A percentile compares a stretch with the other conserved stretches of the same genome.
phyloP scores from a whole-genome alignment of 2,888 invertebrate genomes.

The Hypolimnas misippus region DNA sequence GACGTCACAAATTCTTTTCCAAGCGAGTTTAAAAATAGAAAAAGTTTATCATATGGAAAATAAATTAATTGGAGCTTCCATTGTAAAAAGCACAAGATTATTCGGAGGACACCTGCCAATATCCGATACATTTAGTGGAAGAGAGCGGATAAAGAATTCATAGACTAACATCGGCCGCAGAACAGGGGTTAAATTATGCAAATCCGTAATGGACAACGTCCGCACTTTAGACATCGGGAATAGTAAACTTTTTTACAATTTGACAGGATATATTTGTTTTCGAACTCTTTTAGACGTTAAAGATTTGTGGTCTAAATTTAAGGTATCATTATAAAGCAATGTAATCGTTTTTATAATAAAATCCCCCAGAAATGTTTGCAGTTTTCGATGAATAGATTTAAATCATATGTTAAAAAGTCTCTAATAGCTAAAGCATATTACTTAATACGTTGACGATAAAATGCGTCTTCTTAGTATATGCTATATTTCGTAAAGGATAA shows the following conservation, averaged over 20 bases:
- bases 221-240: slow-evolving; percentile 58
- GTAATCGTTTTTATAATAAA: too few species aligned
- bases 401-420: too few species aligned
- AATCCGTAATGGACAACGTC: slow-evolving; percentile 74
- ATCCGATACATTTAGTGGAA: slow-evolving; percentile 61
- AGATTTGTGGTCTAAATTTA: too few species aligned
- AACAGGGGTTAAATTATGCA: slow-evolving; percentile 77
- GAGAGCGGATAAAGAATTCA: slow-evolving; percentile 74
- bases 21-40: not conserved
- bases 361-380: too few species aligned
- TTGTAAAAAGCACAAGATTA: slow-evolving; percentile 47
- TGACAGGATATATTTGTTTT: slow-evolving; percentile 36
- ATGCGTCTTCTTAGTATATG: too few species aligned
- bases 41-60: slow-evolving; percentile 31
- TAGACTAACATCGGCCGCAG: slow-evolving; percentile 65
- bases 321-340: too few species aligned
- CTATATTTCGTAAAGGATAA: too few species aligned
- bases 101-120: slow-evolving; percentile 78
- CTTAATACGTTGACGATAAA: too few species aligned
- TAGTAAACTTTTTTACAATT: slow-evolving; percentile 57
- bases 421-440: too few species aligned
- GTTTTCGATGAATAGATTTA: too few species aligned
- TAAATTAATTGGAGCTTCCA: slow-evolving; percentile 40
- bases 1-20: not conserved
- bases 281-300: not conserved